Evolutionary conservation across 37 sponge, comb jelly and placozoan species (phyloP), one percentile per base, ranked within the genome.

Genomic region (Petrosia ficiformis): DNA sequence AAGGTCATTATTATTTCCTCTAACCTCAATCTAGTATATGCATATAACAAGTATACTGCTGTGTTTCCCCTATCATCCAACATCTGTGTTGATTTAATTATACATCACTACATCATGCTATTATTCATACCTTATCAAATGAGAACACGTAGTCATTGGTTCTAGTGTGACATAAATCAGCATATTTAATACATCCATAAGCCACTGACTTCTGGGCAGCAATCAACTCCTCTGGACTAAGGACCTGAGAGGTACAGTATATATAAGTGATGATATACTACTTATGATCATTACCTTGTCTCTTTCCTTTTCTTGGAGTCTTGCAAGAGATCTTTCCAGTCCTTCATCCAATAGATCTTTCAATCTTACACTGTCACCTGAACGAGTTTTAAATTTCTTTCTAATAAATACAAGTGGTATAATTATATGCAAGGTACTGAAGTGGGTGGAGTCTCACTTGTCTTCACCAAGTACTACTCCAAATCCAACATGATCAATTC

Each of bases 171-270:
- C 72, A 79, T 42, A 98, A 88, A 59, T 98, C 99, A 44, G 99
- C 95, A 74, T 95, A 98, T 58, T 95, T 98, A 90, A 98, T 95
- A 71, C 99, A 98, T 22, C 99, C 93, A 69, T 98, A 98, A 44
- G 99, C 95, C 0, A 98, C 93, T 42, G 95, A 83, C 38, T 95
- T 82, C 60, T 87, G 85, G 3, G 96, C 93, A 41, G 84, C 83
- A 24, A 65, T 44, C 59, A 95, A 59, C 73, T 98, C 99, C 64
- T 95, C 96, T 1, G 86, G 61, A 42, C 74, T 82, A 64, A 98
- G 73, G 32, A 89, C 96, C 94, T 93, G n/a, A n/a, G n/a, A n/a
- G n/a, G n/a, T n/a, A n/a, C n/a, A n/a, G n/a, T n/a, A n/a, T n/a
- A n/a, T n/a, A n/a, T n/a, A n/a, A n/a, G n/a, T n/a, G n/a, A n/a